Percentiles rank a stretch among this genome's conserved stretches.
These are phyloP conservation scores for Conchocele bisecta DNA, from an alignment of 2,888 invertebrate species.

Conservation along the genomic window DNA sequence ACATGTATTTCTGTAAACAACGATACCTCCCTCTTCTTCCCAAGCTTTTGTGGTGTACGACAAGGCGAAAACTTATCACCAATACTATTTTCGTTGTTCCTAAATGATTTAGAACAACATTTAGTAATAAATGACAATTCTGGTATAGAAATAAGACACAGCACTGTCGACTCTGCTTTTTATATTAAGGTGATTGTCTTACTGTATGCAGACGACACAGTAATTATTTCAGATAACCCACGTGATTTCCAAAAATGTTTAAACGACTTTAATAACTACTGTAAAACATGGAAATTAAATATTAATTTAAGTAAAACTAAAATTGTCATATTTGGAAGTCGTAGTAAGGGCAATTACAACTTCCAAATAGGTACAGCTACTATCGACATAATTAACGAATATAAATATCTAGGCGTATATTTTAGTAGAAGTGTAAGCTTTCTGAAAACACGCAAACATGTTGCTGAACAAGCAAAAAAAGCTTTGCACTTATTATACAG, in stretches of 20 bases:
- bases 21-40: slow-evolving; percentile 20
- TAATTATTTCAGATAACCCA: slow-evolving; percentile 5
- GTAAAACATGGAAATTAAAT: slow-evolving; percentile 6
- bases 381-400: neutral
- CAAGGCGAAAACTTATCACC: slow-evolving; percentile 47
- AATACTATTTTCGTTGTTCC: slow-evolving; percentile 32
- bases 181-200: slow-evolving; percentile 10
- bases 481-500: slow-evolving; percentile 1
- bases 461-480: slow-evolving; percentile 3
- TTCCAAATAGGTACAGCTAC: neutral
- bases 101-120: slow-evolving; percentile 43
- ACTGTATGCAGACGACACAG: slow-evolving; percentile 26
- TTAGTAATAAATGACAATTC: slow-evolving; percentile 3
- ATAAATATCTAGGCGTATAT: slow-evolving; percentile 7
- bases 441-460: neutral
- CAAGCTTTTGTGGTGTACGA: slow-evolving; percentile 18
- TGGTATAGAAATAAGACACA: neutral
- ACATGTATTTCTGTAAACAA: slow-evolving; percentile 29
- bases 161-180: neutral
- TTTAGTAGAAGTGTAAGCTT: neutral
- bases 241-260: slow-evolving; percentile 18
- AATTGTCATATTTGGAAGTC: slow-evolving; percentile 17
- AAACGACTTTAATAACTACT: slow-evolving; percentile 14
- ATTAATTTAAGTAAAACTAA: slow-evolving; percentile 29
- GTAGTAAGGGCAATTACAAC: neutral